A percentile compares a stretch with the other conserved stretches of the same genome.
These are phyloP conservation scores for Nanger granti DNA, from an alignment of 2,113 vertebrate genomes.

Conservation along the genomic window DNA sequence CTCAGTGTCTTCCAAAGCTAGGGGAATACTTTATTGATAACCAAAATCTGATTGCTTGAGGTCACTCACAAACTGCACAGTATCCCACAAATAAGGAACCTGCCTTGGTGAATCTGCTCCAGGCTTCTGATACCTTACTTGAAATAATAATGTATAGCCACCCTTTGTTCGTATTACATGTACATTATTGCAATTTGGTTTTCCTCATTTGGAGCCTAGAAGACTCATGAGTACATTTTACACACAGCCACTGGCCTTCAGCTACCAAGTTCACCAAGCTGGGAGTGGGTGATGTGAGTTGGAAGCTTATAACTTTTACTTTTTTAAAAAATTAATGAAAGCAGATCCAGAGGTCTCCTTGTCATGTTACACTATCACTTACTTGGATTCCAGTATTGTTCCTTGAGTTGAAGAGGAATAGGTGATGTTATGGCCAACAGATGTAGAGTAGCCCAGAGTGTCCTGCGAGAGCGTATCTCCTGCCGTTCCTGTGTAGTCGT, in stretches of 20 bases:
- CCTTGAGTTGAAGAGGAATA: background rate
- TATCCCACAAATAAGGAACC: background rate
- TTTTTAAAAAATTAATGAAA: background rate
- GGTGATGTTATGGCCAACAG: no score
- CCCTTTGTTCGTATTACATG: background rate
- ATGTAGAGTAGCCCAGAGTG: background rate
- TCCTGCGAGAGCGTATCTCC: background rate
- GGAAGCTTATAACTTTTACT: background rate
- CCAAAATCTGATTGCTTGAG: background rate
- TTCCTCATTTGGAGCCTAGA: background rate
- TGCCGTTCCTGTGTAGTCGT: background rate
- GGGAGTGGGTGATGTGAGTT: background rate
- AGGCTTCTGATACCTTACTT: background rate
- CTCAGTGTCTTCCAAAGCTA: background rate
- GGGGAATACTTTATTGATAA: background rate
- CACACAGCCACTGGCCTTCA: background rate
- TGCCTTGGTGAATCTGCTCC: background rate
- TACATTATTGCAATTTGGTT: background rate
- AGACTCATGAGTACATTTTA: background rate
- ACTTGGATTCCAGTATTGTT: background rate
- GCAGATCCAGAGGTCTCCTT: background rate
- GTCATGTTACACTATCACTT: background rate
- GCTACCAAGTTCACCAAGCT: background rate
- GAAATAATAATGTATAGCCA: background rate
- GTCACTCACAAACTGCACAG: background rate